These are phyloP conservation scores for Buteo buteo DNA, from an alignment of 2,113 vertebrate genomes.

Conservation along the genomic window DNA sequence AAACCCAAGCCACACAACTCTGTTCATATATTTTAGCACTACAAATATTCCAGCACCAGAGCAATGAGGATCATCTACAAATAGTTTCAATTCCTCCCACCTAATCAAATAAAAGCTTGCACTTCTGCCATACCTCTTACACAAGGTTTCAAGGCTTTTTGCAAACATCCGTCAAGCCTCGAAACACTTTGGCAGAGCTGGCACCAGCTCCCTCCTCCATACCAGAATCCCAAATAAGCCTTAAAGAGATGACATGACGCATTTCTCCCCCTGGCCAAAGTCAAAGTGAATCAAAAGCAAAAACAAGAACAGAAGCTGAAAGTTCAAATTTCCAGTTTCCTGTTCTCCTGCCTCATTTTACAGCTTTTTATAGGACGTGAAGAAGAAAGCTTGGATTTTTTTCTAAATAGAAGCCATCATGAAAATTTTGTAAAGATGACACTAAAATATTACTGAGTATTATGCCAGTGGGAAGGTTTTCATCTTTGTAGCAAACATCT, in stretches of 20 bases:
- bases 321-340: neutral
- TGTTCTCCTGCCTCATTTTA: neutral
- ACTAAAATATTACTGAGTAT: neutral
- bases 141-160: neutral
- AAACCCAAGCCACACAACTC: neutral
- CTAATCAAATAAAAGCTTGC: neutral
- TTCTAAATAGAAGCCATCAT: neutral
- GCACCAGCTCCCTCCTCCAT: slow-evolving; percentile 19
- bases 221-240: neutral
- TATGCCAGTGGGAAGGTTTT: neutral
- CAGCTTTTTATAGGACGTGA: neutral
- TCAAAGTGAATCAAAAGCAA: slow-evolving; percentile 11
- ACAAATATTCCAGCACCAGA: neutral
- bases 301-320: slow-evolving; percentile 28
- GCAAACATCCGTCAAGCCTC: slow-evolving; percentile 14
- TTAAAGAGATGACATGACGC: neutral
- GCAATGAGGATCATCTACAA: neutral
- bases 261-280: neutral
- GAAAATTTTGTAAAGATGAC: neutral
- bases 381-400: neutral
- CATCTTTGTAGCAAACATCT: neutral
- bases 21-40: neutral
- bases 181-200: slow-evolving; percentile 1
- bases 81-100: neutral
- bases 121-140: neutral